These are phyloP conservation scores for Pelecanus crispus DNA, from an alignment of 2,113 vertebrate species.

Conservation along the genomic window DNA sequence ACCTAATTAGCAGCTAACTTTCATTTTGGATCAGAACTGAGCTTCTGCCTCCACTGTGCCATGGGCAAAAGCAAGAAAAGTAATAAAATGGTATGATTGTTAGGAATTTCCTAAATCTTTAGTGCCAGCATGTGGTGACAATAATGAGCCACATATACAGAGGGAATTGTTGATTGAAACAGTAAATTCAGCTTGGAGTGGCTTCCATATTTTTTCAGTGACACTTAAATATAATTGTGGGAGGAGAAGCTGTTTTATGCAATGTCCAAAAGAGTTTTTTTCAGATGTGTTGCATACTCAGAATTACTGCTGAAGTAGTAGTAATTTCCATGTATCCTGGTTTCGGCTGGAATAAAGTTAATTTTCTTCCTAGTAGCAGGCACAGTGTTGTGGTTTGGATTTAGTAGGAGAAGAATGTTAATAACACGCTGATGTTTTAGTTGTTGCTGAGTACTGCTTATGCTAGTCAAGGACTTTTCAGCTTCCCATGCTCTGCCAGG, in stretches of 20 bases:
- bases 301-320: not conserved
- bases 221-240: conserved; percentile 44
- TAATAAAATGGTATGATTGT: not conserved
- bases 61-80: not conserved
- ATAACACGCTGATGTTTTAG: no score
- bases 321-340: not conserved
- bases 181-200: conserved; percentile 37
- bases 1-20: not conserved
- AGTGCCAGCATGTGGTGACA: not conserved
- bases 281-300: conserved; percentile 1
- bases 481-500: no score
- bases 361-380: no score
- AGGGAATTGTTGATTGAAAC: conserved; percentile 51
- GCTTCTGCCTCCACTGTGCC: not conserved
- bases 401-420: no score
- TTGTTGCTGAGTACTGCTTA: no score
- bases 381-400: no score
- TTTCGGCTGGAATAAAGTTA: no score
- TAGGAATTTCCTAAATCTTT: not conserved
- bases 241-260: not conserved
- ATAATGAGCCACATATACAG: conserved; percentile 24
- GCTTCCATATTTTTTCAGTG: conserved; percentile 13
- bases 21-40: not conserved
- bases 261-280: conserved; percentile 37
- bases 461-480: no score